phyloP scores from a whole-genome alignment of 23 tunicate genomes.

The Ascidia mentula region DNA sequence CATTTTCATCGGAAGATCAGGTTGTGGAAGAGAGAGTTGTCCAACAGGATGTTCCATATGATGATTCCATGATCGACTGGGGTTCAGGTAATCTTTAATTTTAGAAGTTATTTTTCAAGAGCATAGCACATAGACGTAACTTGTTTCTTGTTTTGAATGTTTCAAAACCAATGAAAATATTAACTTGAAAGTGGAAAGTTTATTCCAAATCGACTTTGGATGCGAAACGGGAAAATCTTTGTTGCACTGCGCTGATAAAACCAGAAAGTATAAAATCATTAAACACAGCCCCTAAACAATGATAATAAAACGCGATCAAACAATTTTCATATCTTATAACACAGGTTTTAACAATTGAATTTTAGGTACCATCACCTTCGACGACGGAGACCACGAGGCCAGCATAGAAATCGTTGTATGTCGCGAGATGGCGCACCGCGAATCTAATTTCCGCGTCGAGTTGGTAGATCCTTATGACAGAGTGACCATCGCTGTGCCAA shows the following conservation, averaged over 20 bases:
- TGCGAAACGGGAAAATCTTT: no score
- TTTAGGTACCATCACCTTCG: constrained; percentile 81
- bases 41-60: neutral
- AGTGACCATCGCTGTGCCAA: constrained; percentile 45
- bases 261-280: neutral
- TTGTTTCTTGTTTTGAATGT: no score
- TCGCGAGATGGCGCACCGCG: constrained; percentile 74
- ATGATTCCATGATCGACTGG: constrained; percentile 69
- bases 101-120: no score
- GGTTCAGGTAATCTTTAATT: constrained; percentile 95
- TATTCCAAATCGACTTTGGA: no score
- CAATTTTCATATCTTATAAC: no score
- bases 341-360: no score
- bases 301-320: no score
- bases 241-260: no score
- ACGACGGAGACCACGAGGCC: constrained; percentile 78
- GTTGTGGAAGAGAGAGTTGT: constrained; percentile 9
- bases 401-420: constrained; percentile 67
- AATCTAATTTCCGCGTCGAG: constrained; percentile 62
- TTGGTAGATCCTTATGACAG: constrained; percentile 61
- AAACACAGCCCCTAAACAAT: neutral
- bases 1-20: constrained; percentile 17
- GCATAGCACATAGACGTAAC: no score
- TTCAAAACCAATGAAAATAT: no score
- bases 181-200: no score